These are phyloP conservation scores for Neuroscelio doddi DNA, from an alignment of 2,888 invertebrate species.

Conservation along the genomic window DNA sequence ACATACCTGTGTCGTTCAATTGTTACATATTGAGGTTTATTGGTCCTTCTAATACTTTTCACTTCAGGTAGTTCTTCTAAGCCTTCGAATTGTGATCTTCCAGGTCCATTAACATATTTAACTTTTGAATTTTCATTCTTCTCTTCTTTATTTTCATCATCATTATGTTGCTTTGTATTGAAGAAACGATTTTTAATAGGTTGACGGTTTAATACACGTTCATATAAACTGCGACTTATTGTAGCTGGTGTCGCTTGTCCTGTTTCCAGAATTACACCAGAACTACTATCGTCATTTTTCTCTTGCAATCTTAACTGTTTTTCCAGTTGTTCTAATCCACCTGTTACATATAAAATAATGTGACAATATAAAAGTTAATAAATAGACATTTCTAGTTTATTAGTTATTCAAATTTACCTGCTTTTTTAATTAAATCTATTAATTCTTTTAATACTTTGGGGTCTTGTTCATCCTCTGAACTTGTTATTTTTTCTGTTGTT, in stretches of 20 bases:
- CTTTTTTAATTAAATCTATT: conserved; percentile 88
- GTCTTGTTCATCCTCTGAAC: conserved; percentile 77
- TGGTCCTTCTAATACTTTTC: conserved; percentile 68
- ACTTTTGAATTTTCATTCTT: conserved; percentile 42
- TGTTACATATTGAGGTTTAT: conserved; percentile 81
- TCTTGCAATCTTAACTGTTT: conserved; percentile 80
- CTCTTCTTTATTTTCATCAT: conserved; percentile 61
- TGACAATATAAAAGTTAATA: background rate
- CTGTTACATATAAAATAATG: conserved; percentile 67
- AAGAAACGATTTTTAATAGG: conserved; percentile 49
- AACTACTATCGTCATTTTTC: conserved; percentile 62
- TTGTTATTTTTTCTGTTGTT: conserved; percentile 27
- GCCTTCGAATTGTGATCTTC: conserved; percentile 74
- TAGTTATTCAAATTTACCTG: too few relatives aligned
- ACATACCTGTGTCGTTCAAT: conserved; percentile 79
- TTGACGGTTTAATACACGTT: conserved; percentile 78
- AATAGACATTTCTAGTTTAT: too few relatives aligned
- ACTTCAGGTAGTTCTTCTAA: conserved; percentile 67
- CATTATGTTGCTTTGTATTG: conserved; percentile 56
- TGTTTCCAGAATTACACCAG: conserved; percentile 55
- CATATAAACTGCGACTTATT: conserved; percentile 84
- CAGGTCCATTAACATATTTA: conserved; percentile 73
- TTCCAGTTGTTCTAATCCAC: conserved; percentile 89
- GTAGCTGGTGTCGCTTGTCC: conserved; percentile 76
- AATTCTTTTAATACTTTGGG: conserved; percentile 87